Conservation (phyloP, 2,888 invertebrate genomes). For the Nymphalis urticae region DNA sequence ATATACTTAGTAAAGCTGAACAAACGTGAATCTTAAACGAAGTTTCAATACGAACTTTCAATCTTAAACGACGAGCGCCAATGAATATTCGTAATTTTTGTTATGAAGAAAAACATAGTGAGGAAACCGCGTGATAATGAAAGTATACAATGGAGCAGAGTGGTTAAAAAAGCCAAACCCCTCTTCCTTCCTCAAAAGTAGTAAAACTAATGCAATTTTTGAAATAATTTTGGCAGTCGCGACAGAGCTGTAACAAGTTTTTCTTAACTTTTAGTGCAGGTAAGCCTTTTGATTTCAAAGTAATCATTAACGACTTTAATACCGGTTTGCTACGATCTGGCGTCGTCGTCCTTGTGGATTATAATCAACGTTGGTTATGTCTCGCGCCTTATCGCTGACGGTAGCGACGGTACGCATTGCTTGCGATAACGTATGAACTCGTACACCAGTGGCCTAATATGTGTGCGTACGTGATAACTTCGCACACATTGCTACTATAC, state of each 20-base stretch:
- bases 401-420: slow-evolving; percentile 2
- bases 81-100: too few relatives aligned
- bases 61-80: too few relatives aligned
- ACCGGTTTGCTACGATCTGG: slow-evolving; percentile 4
- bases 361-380: slow-evolving; percentile 2
- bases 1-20: too few relatives aligned
- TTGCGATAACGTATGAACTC: slow-evolving; percentile 15
- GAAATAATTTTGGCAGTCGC: too few relatives aligned
- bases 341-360: slow-evolving; percentile 5
- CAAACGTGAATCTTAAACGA: too few relatives aligned
- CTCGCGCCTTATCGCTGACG: slow-evolving; percentile 17
- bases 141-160: too few relatives aligned
- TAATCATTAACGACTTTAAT: slow-evolving; percentile 1
- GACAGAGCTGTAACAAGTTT: neutral
- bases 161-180: too few relatives aligned
- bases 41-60: too few relatives aligned
- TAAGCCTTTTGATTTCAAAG: neutral
- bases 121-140: too few relatives aligned
- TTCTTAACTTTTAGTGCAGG: neutral
- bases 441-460: neutral
- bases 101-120: too few relatives aligned
- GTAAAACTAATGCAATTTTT: too few relatives aligned
- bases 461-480: slow-evolving; percentile 6
- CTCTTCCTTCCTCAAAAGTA: too few relatives aligned
- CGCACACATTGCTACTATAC: neutral